Base-by-base conservation (phyloP, 2,888 invertebrate genomes). In the Willowsia nigromaculata region DNA sequence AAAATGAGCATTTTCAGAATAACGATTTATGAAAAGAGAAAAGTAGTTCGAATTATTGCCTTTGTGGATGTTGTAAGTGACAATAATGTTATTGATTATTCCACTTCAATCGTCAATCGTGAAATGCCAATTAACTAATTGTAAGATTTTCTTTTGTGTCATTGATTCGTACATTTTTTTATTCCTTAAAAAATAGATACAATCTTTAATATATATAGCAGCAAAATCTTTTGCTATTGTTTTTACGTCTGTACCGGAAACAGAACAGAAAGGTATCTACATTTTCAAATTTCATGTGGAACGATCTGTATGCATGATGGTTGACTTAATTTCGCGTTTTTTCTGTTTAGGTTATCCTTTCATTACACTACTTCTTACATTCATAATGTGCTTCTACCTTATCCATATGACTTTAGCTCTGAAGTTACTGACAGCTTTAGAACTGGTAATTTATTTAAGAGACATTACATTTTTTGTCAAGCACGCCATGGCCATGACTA, bases 341-440 rank as follows among this genome's bases (percentile, higher is more conserved):
- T n/a, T n/a, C n/a, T n/a, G n/a, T n/a, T n/a, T n/a, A 91, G 91
- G 87, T 43, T 90, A 88, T 9, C 82, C 90, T 0, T 80, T 90
- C 47, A 84, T 89, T 3, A 90, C 90, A 1, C 25, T 90, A 9
- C 47, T 86, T 15, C 74, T 84, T 1, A 62, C 82, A 1, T 82
- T 91, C 50, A 74, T 88, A n/a, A 85, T 89, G 22, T 90, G 86
- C 15, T 91, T 90, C 25, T 90, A 90, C 30, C 43, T 89, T 25
- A 40, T 91, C 13, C 91, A 91, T 27, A 83, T 88, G 85, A 86
- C 89, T 6, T 81, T 91, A 65, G 91, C 90, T 22, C 43, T 91
- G 22, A 88, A 89, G 83, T 47, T 91, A 33, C 13, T 90, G 5
- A 68, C 68, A 59, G 82, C 91, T 2, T 65, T 89, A 25, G 80